Base-by-base conservation (phyloP, 2,888 invertebrate species). In the Drosophila atroscutellata region DNA sequence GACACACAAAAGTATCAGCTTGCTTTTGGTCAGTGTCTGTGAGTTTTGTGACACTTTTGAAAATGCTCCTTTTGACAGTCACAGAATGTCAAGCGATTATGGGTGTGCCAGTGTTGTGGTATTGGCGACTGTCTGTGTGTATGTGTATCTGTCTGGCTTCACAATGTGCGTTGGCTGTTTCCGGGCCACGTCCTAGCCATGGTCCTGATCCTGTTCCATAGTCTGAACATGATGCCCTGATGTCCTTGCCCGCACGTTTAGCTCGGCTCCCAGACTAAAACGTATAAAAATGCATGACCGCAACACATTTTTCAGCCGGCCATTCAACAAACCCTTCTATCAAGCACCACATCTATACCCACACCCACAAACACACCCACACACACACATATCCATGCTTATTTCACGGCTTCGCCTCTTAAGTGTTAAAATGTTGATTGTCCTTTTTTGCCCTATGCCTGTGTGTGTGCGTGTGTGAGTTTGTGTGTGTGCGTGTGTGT, bases 401-500 rank as follows among this genome's bases (percentile, higher is more conserved):
- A 68, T 73, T 83, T 80, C 73, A 82, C 72, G 76, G 72, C 76
- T 67, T 69, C 67, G 73, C 72, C 73, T 88, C 67, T 67, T 77
- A 86, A 90, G 86, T 86, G 86, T 90, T 86, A 86, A 89, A 90
- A 86, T 86, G 89, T 86, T 88, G 86, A 86, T 90, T 86, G 89
- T 88, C 90, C 86, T 90, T 90, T 86, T 86, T 81, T 62, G 62
- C 67, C 67, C 50, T 6, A 49, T 47, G 54, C 36, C 37, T 54
- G 42, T 51, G 37, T 61, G 50, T 60, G 58, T 59, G 47, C 49
- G 50, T 60, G 58, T 59, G 47, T 51, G 50, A 63, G 67, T 59
- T 58, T 59, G 51, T 61, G 66, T 51, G 68, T 26, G 36, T 56
- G 69, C 51, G 63, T 56, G 72, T 54, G 63, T 61, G 51, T 64